A percentile compares a stretch with the other conserved stretches of the same genome.
Evolutionary conservation across 2,888 invertebrate genomes (phyloP).

Genomic region (Hypselothyrea guttata): DNA sequence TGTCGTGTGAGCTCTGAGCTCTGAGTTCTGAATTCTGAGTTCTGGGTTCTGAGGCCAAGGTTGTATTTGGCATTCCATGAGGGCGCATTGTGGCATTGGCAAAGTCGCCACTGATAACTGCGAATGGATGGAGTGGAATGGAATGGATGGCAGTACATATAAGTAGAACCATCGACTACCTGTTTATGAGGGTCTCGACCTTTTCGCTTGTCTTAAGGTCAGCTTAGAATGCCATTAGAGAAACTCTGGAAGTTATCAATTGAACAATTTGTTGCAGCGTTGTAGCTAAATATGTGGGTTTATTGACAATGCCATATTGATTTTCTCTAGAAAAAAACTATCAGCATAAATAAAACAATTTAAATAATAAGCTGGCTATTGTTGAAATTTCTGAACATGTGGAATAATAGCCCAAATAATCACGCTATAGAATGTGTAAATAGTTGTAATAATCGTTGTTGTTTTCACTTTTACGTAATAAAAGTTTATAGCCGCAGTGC

Average conservation of each 20-base stretch:
- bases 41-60: slow-evolving; percentile 58
- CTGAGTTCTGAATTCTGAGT: no score
- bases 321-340: neutral
- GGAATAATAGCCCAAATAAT: no score
- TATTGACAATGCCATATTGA: neutral
- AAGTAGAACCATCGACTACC: slow-evolving; percentile 10
- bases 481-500: slow-evolving; percentile 14
- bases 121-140: slow-evolving; percentile 2
- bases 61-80: slow-evolving; percentile 60
- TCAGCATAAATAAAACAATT: slow-evolving; percentile 1
- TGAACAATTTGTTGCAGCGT: slow-evolving; percentile 8
- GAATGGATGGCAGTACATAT: neutral
- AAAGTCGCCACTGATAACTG: slow-evolving; percentile 35
- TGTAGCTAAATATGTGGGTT: neutral
- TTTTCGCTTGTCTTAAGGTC: slow-evolving; percentile 40
- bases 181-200: slow-evolving; percentile 37
- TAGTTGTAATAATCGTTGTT: neutral
- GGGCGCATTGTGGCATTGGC: slow-evolving; percentile 59
- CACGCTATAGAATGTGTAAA: neutral
- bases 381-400: no score
- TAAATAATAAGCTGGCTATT: no score
- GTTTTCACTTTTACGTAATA: slow-evolving; percentile 4
- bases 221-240: slow-evolving; percentile 4
- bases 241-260: slow-evolving; percentile 37
- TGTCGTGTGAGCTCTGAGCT: slow-evolving; percentile 31